Conservation (phyloP, 2,888 invertebrate species). For the Drepanosiphum platanoidis region DNA sequence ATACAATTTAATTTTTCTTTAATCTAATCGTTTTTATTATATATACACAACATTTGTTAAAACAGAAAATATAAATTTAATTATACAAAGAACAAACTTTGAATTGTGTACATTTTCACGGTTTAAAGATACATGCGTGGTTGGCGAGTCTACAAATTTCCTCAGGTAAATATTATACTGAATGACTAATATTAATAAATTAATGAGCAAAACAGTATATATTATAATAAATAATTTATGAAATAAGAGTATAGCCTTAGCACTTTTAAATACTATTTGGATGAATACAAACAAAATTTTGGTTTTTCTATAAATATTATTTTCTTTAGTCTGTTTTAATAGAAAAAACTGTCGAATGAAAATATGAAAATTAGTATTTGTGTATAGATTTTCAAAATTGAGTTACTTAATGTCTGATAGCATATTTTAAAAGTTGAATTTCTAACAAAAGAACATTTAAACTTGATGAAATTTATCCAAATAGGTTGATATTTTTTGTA, state of each 20-base stretch:
- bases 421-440: neutral
- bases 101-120: conserved; percentile 7
- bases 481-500: conserved; percentile 2
- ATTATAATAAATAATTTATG: conserved; percentile 25
- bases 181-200: conserved; percentile 36
- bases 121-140: conserved; percentile 35
- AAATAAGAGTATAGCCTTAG: conserved; percentile 10
- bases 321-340: neutral
- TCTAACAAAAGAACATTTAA: conserved; percentile 1
- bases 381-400: neutral
- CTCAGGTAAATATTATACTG: conserved; percentile 20
- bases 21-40: conserved; percentile 36
- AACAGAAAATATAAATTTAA: conserved; percentile 38
- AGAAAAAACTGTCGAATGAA: neutral
- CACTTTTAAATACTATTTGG: conserved; percentile 10
- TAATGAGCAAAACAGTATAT: conserved; percentile 60
- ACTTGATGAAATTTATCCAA: neutral
- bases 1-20: conserved; percentile 41
- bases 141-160: conserved; percentile 23
- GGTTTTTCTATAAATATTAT: neutral
- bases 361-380: conserved; percentile 16
- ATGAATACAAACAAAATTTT: neutral
- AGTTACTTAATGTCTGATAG: neutral
- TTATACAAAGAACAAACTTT: conserved; percentile 28
- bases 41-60: conserved; percentile 34